These are phyloP conservation scores for Eumacrocentrus americanus DNA, from an alignment of 2,888 invertebrate genomes.

Conservation along the genomic window DNA sequence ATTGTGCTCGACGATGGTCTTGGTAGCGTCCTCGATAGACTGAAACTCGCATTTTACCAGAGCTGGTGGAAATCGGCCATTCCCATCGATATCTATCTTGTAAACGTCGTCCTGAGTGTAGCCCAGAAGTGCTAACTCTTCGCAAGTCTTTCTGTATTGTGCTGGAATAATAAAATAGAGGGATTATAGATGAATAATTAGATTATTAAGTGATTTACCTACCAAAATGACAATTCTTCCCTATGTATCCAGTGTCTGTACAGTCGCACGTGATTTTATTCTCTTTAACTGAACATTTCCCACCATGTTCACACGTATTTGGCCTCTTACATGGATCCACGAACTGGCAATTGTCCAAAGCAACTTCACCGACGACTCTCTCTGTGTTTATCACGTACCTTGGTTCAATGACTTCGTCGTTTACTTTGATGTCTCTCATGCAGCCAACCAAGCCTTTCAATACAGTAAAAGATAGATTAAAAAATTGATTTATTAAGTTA, in stretches of 20 bases:
- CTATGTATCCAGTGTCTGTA: constrained; percentile 87
- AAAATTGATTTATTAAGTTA: background rate
- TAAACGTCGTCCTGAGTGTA: constrained; percentile 90
- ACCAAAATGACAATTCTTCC: constrained; percentile 92
- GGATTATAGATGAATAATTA: background rate
- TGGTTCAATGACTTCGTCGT: constrained; percentile 81
- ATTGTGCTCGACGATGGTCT: constrained; percentile 90
- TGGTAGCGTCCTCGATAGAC: constrained; percentile 81
- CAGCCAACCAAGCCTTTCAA: constrained; percentile 84
- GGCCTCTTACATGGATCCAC: constrained; percentile 88
- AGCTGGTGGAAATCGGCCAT: constrained; percentile 89
- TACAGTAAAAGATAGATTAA: constrained; percentile 10
- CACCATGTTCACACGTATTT: constrained; percentile 91
- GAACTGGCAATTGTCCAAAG: constrained; percentile 87
- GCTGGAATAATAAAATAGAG: too few species aligned
- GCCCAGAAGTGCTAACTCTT: constrained; percentile 86
- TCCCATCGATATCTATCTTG: constrained; percentile 91
- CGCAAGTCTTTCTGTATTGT: constrained; percentile 88
- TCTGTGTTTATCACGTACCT: constrained; percentile 81
- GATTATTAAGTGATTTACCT: constrained; percentile 42
- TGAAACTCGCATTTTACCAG: constrained; percentile 93
- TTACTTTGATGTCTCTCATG: constrained; percentile 86
- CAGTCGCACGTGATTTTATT: constrained; percentile 90
- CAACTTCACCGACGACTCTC: constrained; percentile 85
- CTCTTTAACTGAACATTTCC: constrained; percentile 87